phyloP scores from a whole-genome alignment of 2,113 vertebrate species.

The Falco punctatus region DNA sequence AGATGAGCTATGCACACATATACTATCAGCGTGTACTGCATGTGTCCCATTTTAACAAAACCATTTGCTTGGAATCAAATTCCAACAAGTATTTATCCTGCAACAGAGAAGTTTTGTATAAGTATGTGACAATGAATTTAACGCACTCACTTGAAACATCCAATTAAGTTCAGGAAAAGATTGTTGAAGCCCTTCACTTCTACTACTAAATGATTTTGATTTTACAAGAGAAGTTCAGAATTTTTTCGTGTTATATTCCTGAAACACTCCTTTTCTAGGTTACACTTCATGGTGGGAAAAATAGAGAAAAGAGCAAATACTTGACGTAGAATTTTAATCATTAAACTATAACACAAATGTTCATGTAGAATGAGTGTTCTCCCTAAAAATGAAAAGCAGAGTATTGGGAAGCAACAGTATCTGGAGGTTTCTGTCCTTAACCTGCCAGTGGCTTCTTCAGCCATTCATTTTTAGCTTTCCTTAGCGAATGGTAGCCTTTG shows the following conservation, averaged over 20 bases:
- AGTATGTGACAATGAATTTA: not conserved
- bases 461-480: not conserved
- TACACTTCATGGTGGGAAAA: not conserved
- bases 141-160: not conserved
- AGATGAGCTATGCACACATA: not conserved
- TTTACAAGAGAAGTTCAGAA: not conserved
- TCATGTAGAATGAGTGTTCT: not conserved
- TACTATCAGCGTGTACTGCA: not conserved
- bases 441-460: not conserved
- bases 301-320: not conserved
- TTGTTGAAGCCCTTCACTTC: not conserved
- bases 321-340: not conserved
- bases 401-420: not conserved
- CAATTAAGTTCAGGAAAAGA: not conserved
- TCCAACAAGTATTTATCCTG: not conserved
- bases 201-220: not conserved
- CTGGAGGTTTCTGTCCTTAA: not conserved
- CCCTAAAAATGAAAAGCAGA: not conserved
- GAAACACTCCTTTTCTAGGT: not conserved
- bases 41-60: not conserved
- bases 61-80: not conserved
- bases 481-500: not conserved
- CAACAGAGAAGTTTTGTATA: not conserved
- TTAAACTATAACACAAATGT: not conserved
- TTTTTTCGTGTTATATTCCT: not conserved